Evolutionary conservation across 1,140 invertebrate species (phyloP), one percentile per base, ranked within the genome.

Genomic region (Patella vulgata): DNA sequence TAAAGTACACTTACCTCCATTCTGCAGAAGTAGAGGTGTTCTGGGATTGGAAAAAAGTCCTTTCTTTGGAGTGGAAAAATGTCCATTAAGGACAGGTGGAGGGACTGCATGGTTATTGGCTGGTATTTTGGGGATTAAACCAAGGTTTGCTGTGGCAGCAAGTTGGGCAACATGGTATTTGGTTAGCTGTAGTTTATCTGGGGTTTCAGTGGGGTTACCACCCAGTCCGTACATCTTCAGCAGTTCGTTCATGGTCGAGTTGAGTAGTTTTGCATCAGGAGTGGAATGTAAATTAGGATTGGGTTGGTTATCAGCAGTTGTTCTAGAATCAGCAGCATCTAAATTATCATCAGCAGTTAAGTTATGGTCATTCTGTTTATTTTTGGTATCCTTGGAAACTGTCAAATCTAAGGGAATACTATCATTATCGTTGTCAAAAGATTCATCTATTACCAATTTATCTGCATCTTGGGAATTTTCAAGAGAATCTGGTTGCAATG

Each of bases 211-310:
- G 5, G 33, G 5, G 17, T 47, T 28, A 0, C 64, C 70, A 42
- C 66, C 66, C 46, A 76, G 70, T 3, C 90, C 90, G 74, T 92
- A 91, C 66, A 92, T 89, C 17, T 89, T 88, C 19, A 92, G 81
- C 33, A 92, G 80, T 79, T 91, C 90, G 63, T 90, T 89, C 90
- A 91, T 91, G 2, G 90, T 91, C 55, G 88, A 89, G 82, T 91
- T 89, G 78, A 91, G 86, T 28, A 58, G 54, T 40, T 28, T 40
- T 19, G 55, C 62, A 30, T 40, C 55, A 21, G 17, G 23, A 48
- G 43, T 5, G 33, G 14, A 36, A 8, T 8, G 6, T 8, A 14
- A 14, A 36, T 5, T 5, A 36, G 47, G 5, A 28, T 25, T 36
- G 46, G 36, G 42, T 28, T 31, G 30, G 39, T 59, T 40, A 27